phyloP scores from a whole-genome alignment of 2,113 vertebrate genomes.

The Melanerpes formicivorus region DNA sequence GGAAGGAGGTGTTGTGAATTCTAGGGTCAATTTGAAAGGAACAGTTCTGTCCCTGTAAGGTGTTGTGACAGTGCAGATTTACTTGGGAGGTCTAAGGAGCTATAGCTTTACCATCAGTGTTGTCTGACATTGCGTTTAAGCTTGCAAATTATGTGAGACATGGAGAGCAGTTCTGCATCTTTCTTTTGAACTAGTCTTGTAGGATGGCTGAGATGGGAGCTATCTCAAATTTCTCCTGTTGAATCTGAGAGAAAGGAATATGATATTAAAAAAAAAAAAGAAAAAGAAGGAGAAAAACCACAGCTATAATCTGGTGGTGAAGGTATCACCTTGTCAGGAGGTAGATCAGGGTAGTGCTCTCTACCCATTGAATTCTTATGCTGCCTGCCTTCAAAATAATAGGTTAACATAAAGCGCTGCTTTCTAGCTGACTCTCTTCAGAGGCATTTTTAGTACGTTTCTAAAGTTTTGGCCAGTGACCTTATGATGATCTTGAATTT shows the following conservation, averaged over 20 bases:
- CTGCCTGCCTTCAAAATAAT: background rate
- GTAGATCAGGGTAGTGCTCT: background rate
- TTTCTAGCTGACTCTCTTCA: background rate
- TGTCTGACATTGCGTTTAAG: background rate
- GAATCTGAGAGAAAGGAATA: background rate
- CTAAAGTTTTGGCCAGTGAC: background rate
- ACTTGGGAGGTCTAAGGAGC: background rate
- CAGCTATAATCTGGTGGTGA: background rate
- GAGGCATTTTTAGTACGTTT: background rate
- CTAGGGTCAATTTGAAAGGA: background rate
- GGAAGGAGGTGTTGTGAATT: background rate
- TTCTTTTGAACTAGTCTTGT: background rate
- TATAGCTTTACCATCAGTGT: background rate
- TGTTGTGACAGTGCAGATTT: background rate
- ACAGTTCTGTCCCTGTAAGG: background rate
- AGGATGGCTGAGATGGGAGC: background rate
- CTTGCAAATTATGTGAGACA: background rate
- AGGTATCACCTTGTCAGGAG: background rate
- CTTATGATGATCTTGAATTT: background rate
- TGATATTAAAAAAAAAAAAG: background rate
- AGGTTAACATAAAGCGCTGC: background rate
- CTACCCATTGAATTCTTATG: background rate
- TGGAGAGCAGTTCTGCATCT: background rate
- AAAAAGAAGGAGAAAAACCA: background rate
- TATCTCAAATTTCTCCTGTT: background rate